These are phyloP conservation scores for Chironomus tepperi DNA, from an alignment of 1,140 invertebrate genomes.

Conservation along the genomic window DNA sequence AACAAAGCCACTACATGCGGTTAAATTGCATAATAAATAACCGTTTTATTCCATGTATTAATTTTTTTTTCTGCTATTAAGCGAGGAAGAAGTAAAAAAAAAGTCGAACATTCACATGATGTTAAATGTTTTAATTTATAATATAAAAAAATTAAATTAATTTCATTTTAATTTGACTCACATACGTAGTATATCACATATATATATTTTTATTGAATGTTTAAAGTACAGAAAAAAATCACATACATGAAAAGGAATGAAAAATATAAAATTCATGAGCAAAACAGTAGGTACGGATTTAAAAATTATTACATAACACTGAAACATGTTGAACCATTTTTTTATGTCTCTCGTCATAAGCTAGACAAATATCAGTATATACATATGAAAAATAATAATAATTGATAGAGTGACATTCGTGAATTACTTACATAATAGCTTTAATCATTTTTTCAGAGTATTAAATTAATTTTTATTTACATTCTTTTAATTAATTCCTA, in stretches of 20 bases:
- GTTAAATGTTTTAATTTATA: not conserved
- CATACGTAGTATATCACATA: not conserved
- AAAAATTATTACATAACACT: conserved; percentile 8
- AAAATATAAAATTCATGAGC: not conserved
- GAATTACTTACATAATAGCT: conserved; percentile 20
- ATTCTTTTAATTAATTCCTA: conserved; percentile 21
- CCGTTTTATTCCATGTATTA: not conserved
- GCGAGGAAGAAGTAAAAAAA: not conserved
- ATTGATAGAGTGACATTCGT: conserved; percentile 19
- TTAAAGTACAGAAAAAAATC: not conserved
- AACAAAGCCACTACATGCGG: not conserved
- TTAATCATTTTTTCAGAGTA: not conserved
- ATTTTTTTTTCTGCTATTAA: not conserved
- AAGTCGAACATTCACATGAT: not conserved
- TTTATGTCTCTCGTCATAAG: not conserved
- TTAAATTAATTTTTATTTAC: conserved; percentile 22
- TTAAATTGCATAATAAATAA: conserved; percentile 15
- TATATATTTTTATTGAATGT: no score
- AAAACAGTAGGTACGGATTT: not conserved
- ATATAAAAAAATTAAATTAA: conserved; percentile 5
- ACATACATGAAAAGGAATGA: not conserved
- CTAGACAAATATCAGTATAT: not conserved
- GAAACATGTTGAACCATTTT: not conserved
- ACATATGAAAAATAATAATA: not conserved
- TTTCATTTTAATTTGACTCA: conserved; percentile 14